Base-by-base conservation (phyloP, 2,797 vertebrate genomes). In the Rhodeus uyekii region DNA sequence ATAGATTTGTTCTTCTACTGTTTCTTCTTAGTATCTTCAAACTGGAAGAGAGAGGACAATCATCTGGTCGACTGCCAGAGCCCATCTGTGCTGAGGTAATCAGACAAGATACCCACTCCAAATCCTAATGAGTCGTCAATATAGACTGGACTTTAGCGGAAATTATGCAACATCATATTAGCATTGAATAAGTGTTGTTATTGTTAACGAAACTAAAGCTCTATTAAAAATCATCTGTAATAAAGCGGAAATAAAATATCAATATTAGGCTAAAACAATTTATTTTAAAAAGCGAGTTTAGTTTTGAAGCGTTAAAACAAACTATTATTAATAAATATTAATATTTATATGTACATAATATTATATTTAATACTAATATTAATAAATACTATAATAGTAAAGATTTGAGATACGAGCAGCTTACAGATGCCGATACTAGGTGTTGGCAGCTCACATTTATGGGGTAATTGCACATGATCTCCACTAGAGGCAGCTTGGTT, bases 11-110 rank as follows among this genome's bases (percentile, higher is more conserved):
- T 68, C 39, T 46, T 7, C 18, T n/a, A 5, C 27, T 48, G 34
- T 65, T 84, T 88, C 78, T 29, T 16, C 84, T 46, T 80, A 93
- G 93, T 81, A 83, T 77, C 80, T 91, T 92, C 75, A 91, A 89
- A 53, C 88, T 88, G 81, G 86, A 90, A 16, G 77, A 91, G 50
- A 87, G 85, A 80, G 85, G 86, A 46, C 80, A 84, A 13, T 36
- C 92, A 8, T 44, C 86, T 58, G 88, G 80, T 74, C 86, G 81
- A 34, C 50, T 93, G 19, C 90, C 93, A 4, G 91, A 86, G 42
- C 86, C 91, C 9, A 87, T 94, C 83, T 95, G 93, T 85, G 83
- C 84, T 38, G 92, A 95, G 92, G 94, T 95, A 76, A 50, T 48
- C 8, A 65, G 77, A 64, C 2, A 3, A 53, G 16, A 1, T 69